Conservation (phyloP, 2,797 vertebrate genomes). For the Acipenser oxyrinchus region DNA sequence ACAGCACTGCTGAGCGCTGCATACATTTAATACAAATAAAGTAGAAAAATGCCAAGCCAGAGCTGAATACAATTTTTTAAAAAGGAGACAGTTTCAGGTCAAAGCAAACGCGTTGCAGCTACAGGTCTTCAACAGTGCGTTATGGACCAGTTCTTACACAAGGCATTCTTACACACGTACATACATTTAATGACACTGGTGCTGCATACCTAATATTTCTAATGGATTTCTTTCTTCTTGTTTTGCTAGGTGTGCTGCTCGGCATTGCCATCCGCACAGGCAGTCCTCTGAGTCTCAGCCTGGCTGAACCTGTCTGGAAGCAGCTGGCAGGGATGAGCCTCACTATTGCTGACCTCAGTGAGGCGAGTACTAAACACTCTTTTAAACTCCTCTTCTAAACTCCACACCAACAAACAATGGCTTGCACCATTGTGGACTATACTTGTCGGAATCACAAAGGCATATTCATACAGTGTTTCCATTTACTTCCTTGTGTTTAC, state of each 20-base stretch:
- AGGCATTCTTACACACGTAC: neutral
- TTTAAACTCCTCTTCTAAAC: neutral
- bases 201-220: constrained; percentile 13
- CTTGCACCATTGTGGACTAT: neutral
- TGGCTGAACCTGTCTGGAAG: constrained; percentile 97
- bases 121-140: no score
- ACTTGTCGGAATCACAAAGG: no score
- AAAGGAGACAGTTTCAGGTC: no score
- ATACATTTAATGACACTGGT: constrained; percentile 19
- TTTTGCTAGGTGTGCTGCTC: constrained; percentile 77
- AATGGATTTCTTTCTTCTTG: constrained; percentile 14
- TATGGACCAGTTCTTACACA: neutral
- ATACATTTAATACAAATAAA: no score
- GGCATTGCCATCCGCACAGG: constrained; percentile 95
- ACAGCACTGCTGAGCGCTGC: neutral
- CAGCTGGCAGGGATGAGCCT: constrained; percentile 97
- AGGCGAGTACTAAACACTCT: constrained; percentile 56
- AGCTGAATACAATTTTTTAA: no score
- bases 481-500: neutral
- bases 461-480: no score
- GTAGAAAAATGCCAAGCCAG: no score
- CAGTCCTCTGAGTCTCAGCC: constrained; percentile 90
- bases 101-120: no score
- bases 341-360: constrained; percentile 97
- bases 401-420: no score